A percentile compares a stretch with the other conserved stretches of the same genome.
These are phyloP conservation scores for Nothocercus julius DNA, from an alignment of 2,113 vertebrate genomes.

Conservation along the genomic window DNA sequence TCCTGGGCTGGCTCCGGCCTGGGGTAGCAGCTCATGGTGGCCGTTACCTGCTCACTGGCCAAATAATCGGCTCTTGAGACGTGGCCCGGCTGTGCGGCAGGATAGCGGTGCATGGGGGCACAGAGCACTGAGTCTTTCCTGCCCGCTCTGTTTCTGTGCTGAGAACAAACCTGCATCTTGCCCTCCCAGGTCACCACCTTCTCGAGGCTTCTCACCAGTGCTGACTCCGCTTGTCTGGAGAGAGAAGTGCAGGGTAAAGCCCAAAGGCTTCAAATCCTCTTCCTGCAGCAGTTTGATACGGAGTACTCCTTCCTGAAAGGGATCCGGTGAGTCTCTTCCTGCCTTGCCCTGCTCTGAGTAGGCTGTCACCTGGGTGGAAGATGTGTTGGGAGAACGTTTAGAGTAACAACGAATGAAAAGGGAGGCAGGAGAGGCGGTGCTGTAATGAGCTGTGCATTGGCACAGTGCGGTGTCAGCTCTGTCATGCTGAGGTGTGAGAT, in stretches of 20 bases:
- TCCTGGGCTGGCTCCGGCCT: neutral
- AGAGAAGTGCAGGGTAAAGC: constrained; percentile 57
- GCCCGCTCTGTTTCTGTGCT: neutral
- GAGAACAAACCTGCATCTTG: neutral
- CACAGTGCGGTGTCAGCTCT: rapidly evolving
- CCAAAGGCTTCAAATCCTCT: constrained; percentile 77
- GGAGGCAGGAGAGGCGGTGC: neutral
- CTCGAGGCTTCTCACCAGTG: constrained; percentile 90
- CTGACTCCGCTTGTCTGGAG: constrained; percentile 76
- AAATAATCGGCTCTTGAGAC: neutral
- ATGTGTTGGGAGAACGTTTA: rapidly evolving
- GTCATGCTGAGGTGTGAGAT: neutral
- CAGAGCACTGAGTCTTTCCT: neutral
- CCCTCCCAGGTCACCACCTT: constrained; percentile 89
- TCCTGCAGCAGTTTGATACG: constrained; percentile 93
- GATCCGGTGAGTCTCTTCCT: constrained; percentile 81
- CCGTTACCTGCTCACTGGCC: neutral
- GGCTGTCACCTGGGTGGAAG: neutral
- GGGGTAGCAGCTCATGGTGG: neutral
- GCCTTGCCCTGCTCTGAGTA: rapidly evolving
- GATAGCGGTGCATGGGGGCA: neutral
- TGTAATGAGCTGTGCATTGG: neutral
- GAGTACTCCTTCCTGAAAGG: constrained; percentile 90
- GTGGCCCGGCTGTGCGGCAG: neutral
- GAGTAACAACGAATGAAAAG: neutral